A percentile compares a stretch with the other conserved stretches of the same genome.
Evolutionary conservation across 1,140 invertebrate genomes (phyloP).

Genomic region (Amphibalanus amphitrite): DNA sequence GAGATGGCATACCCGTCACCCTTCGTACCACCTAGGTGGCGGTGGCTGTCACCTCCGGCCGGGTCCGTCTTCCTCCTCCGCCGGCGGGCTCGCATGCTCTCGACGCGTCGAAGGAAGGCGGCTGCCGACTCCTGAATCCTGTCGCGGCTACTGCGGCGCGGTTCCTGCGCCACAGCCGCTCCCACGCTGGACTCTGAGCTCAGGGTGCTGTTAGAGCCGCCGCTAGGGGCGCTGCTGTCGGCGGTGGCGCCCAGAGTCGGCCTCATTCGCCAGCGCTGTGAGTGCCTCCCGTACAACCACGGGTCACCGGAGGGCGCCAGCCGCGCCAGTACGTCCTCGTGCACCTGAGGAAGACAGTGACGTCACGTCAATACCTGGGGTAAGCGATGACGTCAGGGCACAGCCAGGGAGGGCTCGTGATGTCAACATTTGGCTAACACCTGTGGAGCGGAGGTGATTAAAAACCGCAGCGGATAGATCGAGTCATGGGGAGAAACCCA

Average conservation of each 20-base stretch:
- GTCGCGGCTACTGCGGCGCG: neutral
- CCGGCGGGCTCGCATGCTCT: neutral
- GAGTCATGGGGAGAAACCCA: no score
- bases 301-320: neutral
- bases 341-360: slow-evolving; percentile 5
- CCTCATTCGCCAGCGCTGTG: neutral
- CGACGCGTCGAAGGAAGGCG: neutral
- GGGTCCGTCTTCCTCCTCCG: neutral
- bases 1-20: neutral
- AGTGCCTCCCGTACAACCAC: neutral
- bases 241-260: no score
- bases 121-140: neutral
- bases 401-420: no score
- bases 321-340: neutral
- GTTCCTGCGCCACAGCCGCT: neutral
- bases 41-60: neutral
- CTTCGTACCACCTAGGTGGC: neutral
- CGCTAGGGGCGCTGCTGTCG: no score
- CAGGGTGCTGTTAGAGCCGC: neutral
- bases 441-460: no score
- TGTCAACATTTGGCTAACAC: no score
- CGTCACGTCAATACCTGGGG: no score
- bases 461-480: no score
- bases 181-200: neutral
- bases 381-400: no score